These are phyloP conservation scores for Enteromius treurensis DNA, from an alignment of 2,797 vertebrate species.

Conservation along the genomic window DNA sequence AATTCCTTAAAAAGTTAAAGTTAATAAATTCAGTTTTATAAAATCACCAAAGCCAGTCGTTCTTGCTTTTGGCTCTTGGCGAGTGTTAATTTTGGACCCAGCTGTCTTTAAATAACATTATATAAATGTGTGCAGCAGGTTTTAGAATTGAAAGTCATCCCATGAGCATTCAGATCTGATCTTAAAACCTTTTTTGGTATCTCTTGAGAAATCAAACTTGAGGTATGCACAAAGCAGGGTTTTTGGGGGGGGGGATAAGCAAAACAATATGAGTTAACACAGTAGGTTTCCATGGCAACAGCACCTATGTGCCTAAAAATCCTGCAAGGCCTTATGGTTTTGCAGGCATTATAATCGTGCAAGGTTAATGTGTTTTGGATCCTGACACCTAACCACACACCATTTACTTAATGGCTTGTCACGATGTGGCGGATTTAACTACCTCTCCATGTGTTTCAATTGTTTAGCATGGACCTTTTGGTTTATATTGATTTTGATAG, in stretches of 20 bases:
- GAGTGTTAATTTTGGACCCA: not conserved
- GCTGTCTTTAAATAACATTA: not conserved
- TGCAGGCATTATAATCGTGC: constrained; percentile 77
- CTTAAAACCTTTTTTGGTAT: constrained; percentile 1
- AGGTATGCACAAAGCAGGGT: constrained; percentile 48
- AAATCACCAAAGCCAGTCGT: not conserved
- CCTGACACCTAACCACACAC: constrained; percentile 68
- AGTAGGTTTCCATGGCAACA: constrained; percentile 78
- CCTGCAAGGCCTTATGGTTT: constrained; percentile 73
- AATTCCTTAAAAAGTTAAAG: not conserved
- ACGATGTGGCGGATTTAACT: constrained; percentile 62
- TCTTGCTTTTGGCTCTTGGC: not conserved
- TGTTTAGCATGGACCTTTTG: constrained; percentile 54
- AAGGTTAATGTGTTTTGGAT: constrained; percentile 76
- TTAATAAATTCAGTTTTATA: not conserved
- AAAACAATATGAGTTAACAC: constrained; percentile 56
- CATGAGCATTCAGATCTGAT: constrained; percentile 14
- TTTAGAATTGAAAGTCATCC: not conserved
- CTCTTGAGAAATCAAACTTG: constrained; percentile 48
- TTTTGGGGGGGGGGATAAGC: not conserved
- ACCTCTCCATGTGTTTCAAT: constrained; percentile 66
- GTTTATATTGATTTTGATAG: constrained; percentile 66
- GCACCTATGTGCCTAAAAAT: constrained; percentile 48
- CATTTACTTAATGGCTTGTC: constrained; percentile 65
- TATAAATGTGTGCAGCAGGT: constrained; percentile 5